Evolutionary conservation across 2,888 invertebrate genomes (phyloP).

Genomic region (Xanthostigma xanthostigma): DNA sequence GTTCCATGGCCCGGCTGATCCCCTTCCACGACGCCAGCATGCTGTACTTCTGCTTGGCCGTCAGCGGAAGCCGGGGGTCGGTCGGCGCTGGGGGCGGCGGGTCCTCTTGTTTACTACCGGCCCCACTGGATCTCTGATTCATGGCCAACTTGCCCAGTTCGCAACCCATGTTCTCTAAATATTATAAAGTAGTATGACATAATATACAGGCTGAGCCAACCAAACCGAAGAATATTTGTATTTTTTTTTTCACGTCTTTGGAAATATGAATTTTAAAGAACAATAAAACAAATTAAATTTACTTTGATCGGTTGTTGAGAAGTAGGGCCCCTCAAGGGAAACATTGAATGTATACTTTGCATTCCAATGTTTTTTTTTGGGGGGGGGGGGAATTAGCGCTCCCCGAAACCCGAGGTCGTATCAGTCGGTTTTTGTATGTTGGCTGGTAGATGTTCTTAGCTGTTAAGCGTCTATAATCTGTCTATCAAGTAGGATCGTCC

Average conservation of each 20-base stretch:
- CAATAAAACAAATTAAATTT: too few relatives aligned
- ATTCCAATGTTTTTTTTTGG: too few relatives aligned
- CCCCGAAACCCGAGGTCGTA: too few relatives aligned
- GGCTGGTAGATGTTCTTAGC: too few relatives aligned
- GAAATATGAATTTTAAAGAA: too few relatives aligned
- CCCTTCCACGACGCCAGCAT: slow-evolving; percentile 87
- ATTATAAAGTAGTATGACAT: slow-evolving; percentile 12
- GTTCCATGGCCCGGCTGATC: slow-evolving; percentile 75
- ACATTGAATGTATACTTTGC: too few relatives aligned
- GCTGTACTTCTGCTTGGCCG: slow-evolving; percentile 74
- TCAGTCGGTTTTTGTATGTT: too few relatives aligned
- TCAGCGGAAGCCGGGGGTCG: slow-evolving; percentile 68
- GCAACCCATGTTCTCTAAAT: slow-evolving; percentile 48
- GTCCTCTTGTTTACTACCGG: slow-evolving; percentile 34
- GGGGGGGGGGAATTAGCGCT: too few relatives aligned
- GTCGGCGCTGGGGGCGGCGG: slow-evolving; percentile 51
- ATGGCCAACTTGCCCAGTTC: slow-evolving; percentile 59
- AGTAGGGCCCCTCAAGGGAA: too few relatives aligned
- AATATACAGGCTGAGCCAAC: slow-evolving; percentile 4
- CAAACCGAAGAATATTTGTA: slow-evolving; percentile 3
- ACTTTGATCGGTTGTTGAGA: too few relatives aligned
- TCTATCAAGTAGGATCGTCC: too few relatives aligned
- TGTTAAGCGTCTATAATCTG: too few relatives aligned
- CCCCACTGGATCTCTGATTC: slow-evolving; percentile 30
- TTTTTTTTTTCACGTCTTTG: background rate